phyloP scores from a whole-genome alignment of 2,113 vertebrate species.

The Tyto alba region DNA sequence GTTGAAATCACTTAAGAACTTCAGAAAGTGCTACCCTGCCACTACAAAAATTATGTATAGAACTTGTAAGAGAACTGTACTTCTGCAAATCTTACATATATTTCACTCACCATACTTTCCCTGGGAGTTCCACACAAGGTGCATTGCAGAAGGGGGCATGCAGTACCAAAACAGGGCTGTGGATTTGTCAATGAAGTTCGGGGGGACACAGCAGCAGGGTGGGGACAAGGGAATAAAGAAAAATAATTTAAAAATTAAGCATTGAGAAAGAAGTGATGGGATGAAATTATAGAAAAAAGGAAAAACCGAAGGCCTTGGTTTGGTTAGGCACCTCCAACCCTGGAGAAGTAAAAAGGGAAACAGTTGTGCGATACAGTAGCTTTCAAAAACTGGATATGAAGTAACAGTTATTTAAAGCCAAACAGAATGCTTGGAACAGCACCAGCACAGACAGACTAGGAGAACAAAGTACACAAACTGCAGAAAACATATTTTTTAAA shows the following conservation, averaged over 20 bases:
- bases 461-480: background rate
- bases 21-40: background rate
- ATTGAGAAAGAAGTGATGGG: background rate
- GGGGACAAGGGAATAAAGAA: background rate
- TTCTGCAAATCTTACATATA: background rate
- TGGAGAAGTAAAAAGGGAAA: background rate
- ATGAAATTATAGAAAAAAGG: background rate
- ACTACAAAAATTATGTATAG: background rate
- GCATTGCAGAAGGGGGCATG: rapidly evolving
- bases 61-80: background rate
- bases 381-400: background rate
- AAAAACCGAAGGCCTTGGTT: background rate
- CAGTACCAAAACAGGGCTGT: background rate
- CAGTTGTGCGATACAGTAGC: background rate
- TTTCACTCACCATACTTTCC: background rate
- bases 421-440: background rate
- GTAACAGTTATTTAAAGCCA: background rate
- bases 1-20: background rate
- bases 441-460: background rate
- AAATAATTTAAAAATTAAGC: background rate
- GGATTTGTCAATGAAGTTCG: background rate
- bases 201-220: background rate
- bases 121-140: background rate
- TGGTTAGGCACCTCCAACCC: background rate
- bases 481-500: background rate